A percentile compares a stretch with the other conserved stretches of the same genome.
Evolutionary conservation across 2,797 vertebrate species (phyloP).

Genomic region (Anas flavirostris): DNA sequence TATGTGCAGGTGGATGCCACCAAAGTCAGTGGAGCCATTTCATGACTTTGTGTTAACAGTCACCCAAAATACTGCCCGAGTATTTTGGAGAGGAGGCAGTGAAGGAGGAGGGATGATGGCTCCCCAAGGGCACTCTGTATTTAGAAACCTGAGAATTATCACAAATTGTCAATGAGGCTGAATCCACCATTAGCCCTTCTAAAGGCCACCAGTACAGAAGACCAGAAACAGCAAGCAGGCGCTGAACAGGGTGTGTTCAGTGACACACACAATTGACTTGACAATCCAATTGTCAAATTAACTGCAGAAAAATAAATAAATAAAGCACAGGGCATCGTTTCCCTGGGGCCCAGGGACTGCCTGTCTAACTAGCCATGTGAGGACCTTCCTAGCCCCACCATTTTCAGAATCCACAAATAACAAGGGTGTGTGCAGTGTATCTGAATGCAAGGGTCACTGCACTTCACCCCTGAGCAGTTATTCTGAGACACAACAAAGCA

Average conservation of each 20-base stretch:
- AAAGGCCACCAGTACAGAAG: background rate
- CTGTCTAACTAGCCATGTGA: background rate
- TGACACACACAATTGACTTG: no score
- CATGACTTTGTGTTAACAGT: background rate
- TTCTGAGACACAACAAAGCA: background rate
- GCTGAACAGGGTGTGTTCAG: background rate
- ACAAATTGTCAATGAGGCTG: background rate
- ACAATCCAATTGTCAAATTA: background rate
- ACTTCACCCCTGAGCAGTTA: background rate
- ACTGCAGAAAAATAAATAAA: background rate
- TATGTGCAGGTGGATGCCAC: background rate
- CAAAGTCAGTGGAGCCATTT: background rate
- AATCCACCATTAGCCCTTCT: background rate
- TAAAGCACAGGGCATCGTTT: background rate
- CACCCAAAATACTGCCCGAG: background rate
- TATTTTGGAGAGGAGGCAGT: background rate
- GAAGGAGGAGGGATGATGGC: background rate
- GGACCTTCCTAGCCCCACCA: background rate
- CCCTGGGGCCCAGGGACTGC: background rate
- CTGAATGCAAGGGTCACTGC: background rate
- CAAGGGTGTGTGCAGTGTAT: background rate
- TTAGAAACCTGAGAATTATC: background rate
- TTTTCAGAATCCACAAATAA: background rate
- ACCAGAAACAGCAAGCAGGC: background rate
- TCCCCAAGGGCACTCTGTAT: background rate